Percentiles rank a stretch among this genome's conserved stretches.
Evolutionary conservation across 2,797 vertebrate genomes (phyloP).

Genomic region (Emydoidea blandingii): DNA sequence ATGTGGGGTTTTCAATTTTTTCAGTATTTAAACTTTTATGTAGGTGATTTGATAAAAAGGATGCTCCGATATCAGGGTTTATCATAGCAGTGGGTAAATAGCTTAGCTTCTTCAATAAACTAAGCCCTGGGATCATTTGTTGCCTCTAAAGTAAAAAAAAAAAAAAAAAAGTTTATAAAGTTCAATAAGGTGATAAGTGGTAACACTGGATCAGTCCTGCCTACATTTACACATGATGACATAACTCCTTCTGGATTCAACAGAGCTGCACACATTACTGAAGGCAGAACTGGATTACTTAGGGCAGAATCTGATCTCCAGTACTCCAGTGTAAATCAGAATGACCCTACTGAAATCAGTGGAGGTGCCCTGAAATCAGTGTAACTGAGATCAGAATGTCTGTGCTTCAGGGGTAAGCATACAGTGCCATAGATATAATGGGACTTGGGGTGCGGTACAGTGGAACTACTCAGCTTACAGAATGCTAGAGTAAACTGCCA

Average conservation of each 20-base stretch:
- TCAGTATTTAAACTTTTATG: neutral
- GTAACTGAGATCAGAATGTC: accelerated
- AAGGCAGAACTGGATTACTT: neutral
- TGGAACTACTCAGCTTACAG: neutral
- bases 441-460: neutral
- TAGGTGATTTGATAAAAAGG: neutral
- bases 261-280: neutral
- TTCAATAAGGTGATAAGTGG: neutral
- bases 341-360: accelerated
- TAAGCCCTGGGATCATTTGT: accelerated
- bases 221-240: accelerated
- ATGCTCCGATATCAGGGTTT: neutral
- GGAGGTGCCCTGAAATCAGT: accelerated
- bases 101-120: neutral
- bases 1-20: neutral
- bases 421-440: neutral
- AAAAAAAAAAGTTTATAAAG: accelerated
- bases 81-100: neutral
- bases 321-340: neutral
- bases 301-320: neutral
- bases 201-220: accelerated
- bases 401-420: accelerated
- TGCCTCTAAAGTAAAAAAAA: neutral
- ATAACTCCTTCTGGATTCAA: neutral
- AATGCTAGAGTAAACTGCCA: neutral